Percentiles rank a stretch among this genome's conserved stretches.
Conservation (phyloP, 2,113 vertebrate species). For the Pelecanus crispus region DNA sequence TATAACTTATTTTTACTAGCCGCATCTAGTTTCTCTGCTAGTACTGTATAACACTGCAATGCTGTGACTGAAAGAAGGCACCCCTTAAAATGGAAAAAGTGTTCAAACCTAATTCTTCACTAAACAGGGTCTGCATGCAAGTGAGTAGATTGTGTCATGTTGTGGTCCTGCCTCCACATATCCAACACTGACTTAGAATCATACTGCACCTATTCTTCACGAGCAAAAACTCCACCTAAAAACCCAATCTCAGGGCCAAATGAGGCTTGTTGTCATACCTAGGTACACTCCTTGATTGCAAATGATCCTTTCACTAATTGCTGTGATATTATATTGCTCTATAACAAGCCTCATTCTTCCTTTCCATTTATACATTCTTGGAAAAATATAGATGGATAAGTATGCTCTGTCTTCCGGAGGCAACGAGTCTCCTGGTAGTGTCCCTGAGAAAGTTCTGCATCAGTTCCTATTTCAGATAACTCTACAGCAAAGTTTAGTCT, state of each 20-base stretch:
- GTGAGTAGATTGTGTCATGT: neutral
- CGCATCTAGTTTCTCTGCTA: neutral
- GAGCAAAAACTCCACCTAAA: neutral
- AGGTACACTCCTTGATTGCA: neutral
- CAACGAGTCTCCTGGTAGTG: neutral
- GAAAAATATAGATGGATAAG: neutral
- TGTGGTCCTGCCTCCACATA: neutral
- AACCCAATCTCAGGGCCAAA: neutral
- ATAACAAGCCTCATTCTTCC: neutral
- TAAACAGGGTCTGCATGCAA: neutral
- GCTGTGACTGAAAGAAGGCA: neutral
- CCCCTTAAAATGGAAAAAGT: neutral
- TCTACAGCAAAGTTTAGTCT: neutral
- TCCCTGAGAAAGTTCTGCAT: neutral
- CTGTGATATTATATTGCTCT: neutral
- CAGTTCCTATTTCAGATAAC: neutral
- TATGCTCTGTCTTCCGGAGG: neutral
- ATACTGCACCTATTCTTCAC: neutral
- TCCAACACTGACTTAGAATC: neutral
- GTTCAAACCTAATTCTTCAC: neutral
- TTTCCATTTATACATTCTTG: neutral
- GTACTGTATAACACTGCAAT: neutral
- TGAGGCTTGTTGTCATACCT: neutral
- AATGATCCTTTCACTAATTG: neutral
- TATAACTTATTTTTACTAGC: neutral